Evolutionary conservation across 2,888 invertebrate species (phyloP), one percentile per base, ranked within the genome.

Genomic region (Strigamia maritima): DNA sequence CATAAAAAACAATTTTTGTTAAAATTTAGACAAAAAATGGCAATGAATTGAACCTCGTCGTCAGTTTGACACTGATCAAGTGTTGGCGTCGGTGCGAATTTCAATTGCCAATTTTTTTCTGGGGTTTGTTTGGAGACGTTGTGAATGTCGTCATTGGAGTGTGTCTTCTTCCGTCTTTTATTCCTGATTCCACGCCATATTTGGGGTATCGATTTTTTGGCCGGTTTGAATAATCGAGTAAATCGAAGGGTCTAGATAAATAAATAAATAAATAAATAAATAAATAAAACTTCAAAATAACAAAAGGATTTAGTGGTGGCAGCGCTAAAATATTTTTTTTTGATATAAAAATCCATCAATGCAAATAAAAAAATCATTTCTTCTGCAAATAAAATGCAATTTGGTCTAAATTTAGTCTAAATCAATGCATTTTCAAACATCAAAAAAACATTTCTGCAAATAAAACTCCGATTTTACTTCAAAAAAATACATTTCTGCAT

Each of bases 171-270:
- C 83, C 92, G 92, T 80, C 91, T 91, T 70, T 92, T 90, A 83
- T 92, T 92, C 81, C 91, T 92, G 0, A 95, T 94, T 81, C 93
- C 93, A 78, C 94, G 90, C 96, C 97, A 98, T 83, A 97, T 92
- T 86, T 97, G 95, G 0, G 97, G 97, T 75, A 95, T 95, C 2
- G 92, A 93, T 0, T 95, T 92, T 85, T 97, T 97, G 0, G 96
- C 96, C 0, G 95, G 94, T 0, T 96, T 96, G 87, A 99, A 98
- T 0, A 99, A 88, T 14, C 97, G 91, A 0, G 97, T 95, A 87
- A 99, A 99, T 76, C 98, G 88, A 19, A 99, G 88, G 0, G 97
- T 95, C 92, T 92, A 83, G 16, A 81, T 80, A 49, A 79, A 12
- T n/a, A n/a, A 22, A 75, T 40, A 40, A 40, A 40, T 40, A 40